These are phyloP conservation scores for Cryptocheilus praepositus DNA, from an alignment of 2,888 invertebrate species.

Conservation along the genomic window DNA sequence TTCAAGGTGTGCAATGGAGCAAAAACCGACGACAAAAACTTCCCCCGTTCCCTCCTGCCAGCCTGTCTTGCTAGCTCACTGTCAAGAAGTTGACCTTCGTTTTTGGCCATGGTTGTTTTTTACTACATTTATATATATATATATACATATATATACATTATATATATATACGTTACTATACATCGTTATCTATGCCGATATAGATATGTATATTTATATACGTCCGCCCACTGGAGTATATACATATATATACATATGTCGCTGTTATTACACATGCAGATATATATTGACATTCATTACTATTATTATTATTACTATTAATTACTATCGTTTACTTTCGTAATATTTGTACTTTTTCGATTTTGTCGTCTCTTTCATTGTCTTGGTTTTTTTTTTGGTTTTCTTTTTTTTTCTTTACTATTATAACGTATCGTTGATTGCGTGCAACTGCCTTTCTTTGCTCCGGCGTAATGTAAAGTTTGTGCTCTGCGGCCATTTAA, in stretches of 20 bases:
- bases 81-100: conserved; percentile 97
- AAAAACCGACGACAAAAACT: conserved; percentile 22
- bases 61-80: conserved; percentile 76
- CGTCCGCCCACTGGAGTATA: conserved; percentile 29
- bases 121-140: conserved; percentile 73
- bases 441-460: conserved; percentile 57
- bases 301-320: conserved; percentile 44
- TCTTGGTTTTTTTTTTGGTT: conserved; percentile 19
- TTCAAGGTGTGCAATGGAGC: no score
- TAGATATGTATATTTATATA: conserved; percentile 38
- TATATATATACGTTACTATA: conserved; percentile 41
- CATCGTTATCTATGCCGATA: conserved; percentile 15
- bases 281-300: conserved; percentile 50
- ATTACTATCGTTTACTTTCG: conserved; percentile 19
- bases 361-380: conserved; percentile 49
- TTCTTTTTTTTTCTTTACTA: conserved; percentile 45
- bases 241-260: conserved; percentile 51
- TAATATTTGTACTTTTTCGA: conserved; percentile 61
- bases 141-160: conserved; percentile 51
- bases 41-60: conserved; percentile 58
- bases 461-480: conserved; percentile 34
- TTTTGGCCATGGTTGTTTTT: conserved; percentile 90
- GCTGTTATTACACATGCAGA: conserved; percentile 4
- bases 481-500: conserved; percentile 26
- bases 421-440: conserved; percentile 49